Evolutionary conservation across 2,797 vertebrate genomes (phyloP).

Genomic region (Graptemys geographica): DNA sequence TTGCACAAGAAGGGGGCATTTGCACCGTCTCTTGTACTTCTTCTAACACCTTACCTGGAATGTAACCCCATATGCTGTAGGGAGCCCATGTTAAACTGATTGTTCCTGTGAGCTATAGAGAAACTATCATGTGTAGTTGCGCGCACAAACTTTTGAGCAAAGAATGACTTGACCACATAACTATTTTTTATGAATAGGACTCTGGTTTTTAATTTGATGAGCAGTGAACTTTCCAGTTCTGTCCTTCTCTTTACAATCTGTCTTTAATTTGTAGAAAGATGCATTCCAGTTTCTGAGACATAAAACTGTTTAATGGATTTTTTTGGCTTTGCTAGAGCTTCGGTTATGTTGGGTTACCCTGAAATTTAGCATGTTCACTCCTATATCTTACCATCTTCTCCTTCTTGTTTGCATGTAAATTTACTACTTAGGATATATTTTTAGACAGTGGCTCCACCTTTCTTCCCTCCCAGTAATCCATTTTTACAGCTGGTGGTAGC

Average conservation of each 20-base stretch:
- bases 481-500: background rate
- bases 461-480: background rate
- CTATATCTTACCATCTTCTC: slow-evolving; percentile 18
- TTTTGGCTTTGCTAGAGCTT: slow-evolving; percentile 54
- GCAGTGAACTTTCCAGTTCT: slow-evolving; percentile 78
- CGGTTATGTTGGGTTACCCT: slow-evolving; percentile 42
- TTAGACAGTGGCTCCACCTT: slow-evolving; percentile 15
- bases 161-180: slow-evolving; percentile 76
- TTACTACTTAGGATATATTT: slow-evolving; percentile 1
- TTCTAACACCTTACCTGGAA: background rate
- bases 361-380: slow-evolving; percentile 34
- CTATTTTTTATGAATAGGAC: slow-evolving; percentile 73
- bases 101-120: too few relatives aligned
- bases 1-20: slow-evolving; percentile 2
- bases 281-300: slow-evolving; percentile 77
- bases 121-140: background rate
- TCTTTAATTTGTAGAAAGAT: slow-evolving; percentile 82
- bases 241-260: slow-evolving; percentile 78
- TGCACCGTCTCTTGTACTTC: slow-evolving; percentile 7
- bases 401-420: slow-evolving; percentile 15
- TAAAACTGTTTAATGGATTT: slow-evolving; percentile 68
- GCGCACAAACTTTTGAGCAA: slow-evolving; percentile 49
- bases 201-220: slow-evolving; percentile 84
- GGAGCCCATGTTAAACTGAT: background rate
- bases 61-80: background rate